These are phyloP conservation scores for Aphidius gifuensis DNA, from an alignment of 1,140 invertebrate genomes.

Conservation along the genomic window DNA sequence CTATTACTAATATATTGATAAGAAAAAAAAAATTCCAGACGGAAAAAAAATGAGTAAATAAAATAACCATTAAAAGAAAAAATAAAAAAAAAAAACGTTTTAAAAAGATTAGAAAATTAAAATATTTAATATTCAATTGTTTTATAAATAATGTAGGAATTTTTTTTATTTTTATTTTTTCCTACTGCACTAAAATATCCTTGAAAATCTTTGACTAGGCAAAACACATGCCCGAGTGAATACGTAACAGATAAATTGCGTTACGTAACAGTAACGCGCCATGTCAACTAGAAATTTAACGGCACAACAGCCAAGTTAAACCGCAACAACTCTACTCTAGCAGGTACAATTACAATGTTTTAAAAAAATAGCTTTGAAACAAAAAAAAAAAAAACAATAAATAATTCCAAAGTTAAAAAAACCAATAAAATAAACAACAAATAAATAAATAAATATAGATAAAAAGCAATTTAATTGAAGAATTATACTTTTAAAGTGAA, in stretches of 20 bases:
- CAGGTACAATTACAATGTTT: background rate
- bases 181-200: conserved; percentile 14
- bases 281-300: conserved; percentile 14
- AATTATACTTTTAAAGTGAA: background rate
- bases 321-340: no score
- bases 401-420: background rate
- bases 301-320: background rate
- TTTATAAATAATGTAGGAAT: background rate
- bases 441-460: no score
- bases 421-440: no score
- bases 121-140: no score
- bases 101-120: no score
- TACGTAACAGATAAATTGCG: conserved; percentile 12
- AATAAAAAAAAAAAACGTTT: no score
- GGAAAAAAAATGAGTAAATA: no score
- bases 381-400: background rate
- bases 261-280: conserved; percentile 8
- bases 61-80: no score
- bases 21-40: no score
- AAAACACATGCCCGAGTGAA: background rate
- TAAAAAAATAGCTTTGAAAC: background rate
- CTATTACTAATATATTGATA: no score
- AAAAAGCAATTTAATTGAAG: no score
- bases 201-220: conserved; percentile 9
- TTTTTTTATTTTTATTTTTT: no score